Conservation (phyloP, 2,888 invertebrate species). For the Thera britannica region DNA sequence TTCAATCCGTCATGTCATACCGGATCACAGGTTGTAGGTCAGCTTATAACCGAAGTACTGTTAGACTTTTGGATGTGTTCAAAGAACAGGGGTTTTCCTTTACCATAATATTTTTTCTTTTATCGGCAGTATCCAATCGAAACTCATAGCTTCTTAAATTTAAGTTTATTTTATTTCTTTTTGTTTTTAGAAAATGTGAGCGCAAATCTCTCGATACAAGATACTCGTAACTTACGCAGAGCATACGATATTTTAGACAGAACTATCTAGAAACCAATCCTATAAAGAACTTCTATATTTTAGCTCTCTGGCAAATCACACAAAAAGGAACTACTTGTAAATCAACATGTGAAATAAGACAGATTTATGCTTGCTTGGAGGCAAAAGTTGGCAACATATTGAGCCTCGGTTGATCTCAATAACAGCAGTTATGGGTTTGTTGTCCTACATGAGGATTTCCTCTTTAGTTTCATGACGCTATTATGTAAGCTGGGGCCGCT, state of each 20-base stretch:
- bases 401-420: constrained; percentile 43
- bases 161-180: too few species aligned
- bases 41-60: background rate
- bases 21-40: constrained; percentile 1
- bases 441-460: constrained; percentile 57
- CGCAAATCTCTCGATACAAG: too few species aligned
- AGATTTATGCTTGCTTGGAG: constrained; percentile 32
- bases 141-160: too few species aligned
- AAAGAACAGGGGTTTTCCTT: too few species aligned
- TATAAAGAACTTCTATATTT: too few species aligned
- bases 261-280: too few species aligned
- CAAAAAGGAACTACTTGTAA: constrained; percentile 6
- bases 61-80: background rate
- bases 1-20: constrained; percentile 8
- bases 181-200: too few species aligned
- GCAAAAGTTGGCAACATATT: constrained; percentile 45
- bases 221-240: too few species aligned
- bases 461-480: constrained; percentile 43
- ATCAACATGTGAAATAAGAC: constrained; percentile 25
- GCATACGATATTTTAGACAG: too few species aligned
- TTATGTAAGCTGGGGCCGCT: constrained; percentile 62
- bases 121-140: too few species aligned
- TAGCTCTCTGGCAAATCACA: constrained; percentile 2
- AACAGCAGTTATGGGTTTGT: constrained; percentile 58
- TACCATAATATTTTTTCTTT: too few species aligned